Evolutionary conservation across 2,888 invertebrate genomes (phyloP).

Genomic region (Lamproptera curius): DNA sequence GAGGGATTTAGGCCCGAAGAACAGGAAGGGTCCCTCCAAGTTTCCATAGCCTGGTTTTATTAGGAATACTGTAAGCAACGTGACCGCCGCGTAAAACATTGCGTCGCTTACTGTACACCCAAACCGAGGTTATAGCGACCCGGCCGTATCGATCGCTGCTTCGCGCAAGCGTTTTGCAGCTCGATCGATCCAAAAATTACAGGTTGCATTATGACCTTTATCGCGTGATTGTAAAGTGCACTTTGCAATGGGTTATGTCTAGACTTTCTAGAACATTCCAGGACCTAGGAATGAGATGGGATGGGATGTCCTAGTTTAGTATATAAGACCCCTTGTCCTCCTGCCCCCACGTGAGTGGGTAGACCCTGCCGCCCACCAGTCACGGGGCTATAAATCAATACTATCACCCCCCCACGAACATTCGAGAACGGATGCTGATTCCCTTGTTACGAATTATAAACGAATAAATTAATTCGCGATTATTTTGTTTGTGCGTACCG

Average conservation of each 20-base stretch:
- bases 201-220: not conserved
- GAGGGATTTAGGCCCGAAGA: slow-evolving; percentile 77
- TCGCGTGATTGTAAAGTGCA: not conserved
- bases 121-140: not conserved
- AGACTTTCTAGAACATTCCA: slow-evolving; percentile 9
- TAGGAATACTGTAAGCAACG: slow-evolving; percentile 21
- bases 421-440: slow-evolving; percentile 10
- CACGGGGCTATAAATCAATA: slow-evolving; percentile 7
- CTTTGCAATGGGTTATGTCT: not conserved
- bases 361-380: not conserved
- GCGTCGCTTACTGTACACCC: not conserved
- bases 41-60: slow-evolving; percentile 42
- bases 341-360: not conserved
- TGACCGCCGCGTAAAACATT: slow-evolving; percentile 22
- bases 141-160: slow-evolving; percentile 22
- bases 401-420: slow-evolving; percentile 1
- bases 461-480: not conserved
- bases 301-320: slow-evolving; percentile 11
- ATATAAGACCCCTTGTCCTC: not conserved
- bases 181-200: slow-evolving; percentile 10
- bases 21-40: slow-evolving; percentile 78
- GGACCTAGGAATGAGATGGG: slow-evolving; percentile 5
- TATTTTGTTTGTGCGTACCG: not conserved
- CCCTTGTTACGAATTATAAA: slow-evolving; percentile 6
- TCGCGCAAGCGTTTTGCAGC: slow-evolving; percentile 27